Evolutionary conservation across 2,888 invertebrate genomes (phyloP).

Genomic region (Platycheirus albimanus): DNA sequence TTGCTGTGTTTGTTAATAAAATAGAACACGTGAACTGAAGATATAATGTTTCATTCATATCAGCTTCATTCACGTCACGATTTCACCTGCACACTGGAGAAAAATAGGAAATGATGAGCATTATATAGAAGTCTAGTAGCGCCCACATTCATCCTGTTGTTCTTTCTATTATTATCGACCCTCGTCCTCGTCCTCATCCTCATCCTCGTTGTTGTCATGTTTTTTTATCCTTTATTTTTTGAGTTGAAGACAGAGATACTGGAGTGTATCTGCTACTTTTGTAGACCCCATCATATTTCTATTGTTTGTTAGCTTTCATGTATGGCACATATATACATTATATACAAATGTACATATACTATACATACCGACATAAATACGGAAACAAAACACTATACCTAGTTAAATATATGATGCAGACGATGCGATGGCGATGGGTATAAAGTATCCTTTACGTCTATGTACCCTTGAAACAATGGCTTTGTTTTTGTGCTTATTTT

Average conservation of each 20-base stretch:
- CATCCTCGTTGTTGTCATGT: slow-evolving; percentile 40
- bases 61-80: slow-evolving; percentile 68
- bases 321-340: slow-evolving; percentile 16
- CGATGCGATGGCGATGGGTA: slow-evolving; percentile 64
- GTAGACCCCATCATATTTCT: slow-evolving; percentile 49
- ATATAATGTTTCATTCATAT: slow-evolving; percentile 48
- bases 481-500: slow-evolving; percentile 51
- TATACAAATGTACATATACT: neutral
- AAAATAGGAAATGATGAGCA: slow-evolving; percentile 58
- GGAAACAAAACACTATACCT: slow-evolving; percentile 30
- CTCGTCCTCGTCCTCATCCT: no score
- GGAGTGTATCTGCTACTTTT: slow-evolving; percentile 39
- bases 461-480: slow-evolving; percentile 69
- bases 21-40: slow-evolving; percentile 18
- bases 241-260: slow-evolving; percentile 50
- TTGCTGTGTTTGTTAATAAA: neutral
- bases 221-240: slow-evolving; percentile 22
- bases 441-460: slow-evolving; percentile 61
- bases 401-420: slow-evolving; percentile 52
- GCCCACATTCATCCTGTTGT: slow-evolving; percentile 61
- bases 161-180: slow-evolving; percentile 61
- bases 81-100: slow-evolving; percentile 57
- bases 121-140: slow-evolving; percentile 45
- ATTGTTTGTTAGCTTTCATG: slow-evolving; percentile 48
- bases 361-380: no score